Conservation (phyloP, 1,140 invertebrate genomes). For the Matsumurasca onukii region DNA sequence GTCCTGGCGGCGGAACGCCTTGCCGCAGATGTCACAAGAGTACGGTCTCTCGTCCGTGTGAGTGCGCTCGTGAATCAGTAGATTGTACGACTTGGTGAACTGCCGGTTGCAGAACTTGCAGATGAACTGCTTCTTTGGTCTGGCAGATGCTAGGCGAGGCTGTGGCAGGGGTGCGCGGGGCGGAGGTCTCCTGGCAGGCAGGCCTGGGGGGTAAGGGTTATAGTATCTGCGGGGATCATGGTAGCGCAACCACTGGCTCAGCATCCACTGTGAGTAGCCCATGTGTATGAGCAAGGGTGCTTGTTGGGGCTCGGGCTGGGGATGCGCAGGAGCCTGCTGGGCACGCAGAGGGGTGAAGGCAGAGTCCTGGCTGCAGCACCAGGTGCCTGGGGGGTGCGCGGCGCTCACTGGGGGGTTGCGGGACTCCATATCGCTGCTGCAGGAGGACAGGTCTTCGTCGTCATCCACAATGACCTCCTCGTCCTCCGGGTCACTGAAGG, state of each 20-base stretch:
- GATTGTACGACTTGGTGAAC: conserved; percentile 98
- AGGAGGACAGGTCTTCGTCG: conserved; percentile 35
- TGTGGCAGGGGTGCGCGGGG: conserved; percentile 33
- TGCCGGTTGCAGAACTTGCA: conserved; percentile 97
- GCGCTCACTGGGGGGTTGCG: not conserved
- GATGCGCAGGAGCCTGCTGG: not conserved
- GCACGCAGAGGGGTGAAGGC: conserved; percentile 30
- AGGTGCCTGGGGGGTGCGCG: not conserved
- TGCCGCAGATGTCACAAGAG: conserved; percentile 94
- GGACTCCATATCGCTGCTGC: conserved; percentile 20
- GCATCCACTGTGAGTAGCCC: conserved; percentile 33
- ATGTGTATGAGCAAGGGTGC: conserved; percentile 21
- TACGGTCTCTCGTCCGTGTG: conserved; percentile 98
- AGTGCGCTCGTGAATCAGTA: conserved; percentile 95
- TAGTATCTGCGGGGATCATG: conserved; percentile 32
- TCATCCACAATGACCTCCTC: conserved; percentile 36
- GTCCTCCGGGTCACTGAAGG: conserved; percentile 33
- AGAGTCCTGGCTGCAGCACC: conserved; percentile 31
- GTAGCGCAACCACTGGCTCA: conserved; percentile 39
- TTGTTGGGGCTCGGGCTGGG: not conserved
- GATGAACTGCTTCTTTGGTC: conserved; percentile 69
- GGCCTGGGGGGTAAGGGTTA: conserved; percentile 15
- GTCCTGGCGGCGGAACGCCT: conserved; percentile 62
- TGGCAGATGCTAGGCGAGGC: conserved; percentile 45
- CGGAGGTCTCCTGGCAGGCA: conserved; percentile 27